phyloP scores from a whole-genome alignment of 92 coral and sea anemone species.

The Porites lobata region DNA sequence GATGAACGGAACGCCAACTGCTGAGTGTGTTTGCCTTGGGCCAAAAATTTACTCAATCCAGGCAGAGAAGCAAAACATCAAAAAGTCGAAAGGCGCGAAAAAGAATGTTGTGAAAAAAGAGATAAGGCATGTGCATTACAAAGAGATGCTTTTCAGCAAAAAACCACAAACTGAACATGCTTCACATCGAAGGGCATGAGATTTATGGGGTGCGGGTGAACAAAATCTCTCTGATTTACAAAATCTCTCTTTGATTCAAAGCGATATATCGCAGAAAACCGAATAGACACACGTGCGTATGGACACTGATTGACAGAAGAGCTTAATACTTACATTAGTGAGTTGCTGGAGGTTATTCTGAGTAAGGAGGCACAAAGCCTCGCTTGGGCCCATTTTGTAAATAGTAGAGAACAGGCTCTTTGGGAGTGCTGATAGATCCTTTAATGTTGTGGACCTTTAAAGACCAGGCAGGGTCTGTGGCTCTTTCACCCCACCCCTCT shows the following conservation, averaged over 20 bases:
- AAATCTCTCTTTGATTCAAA: neutral
- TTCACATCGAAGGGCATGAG: too few species aligned
- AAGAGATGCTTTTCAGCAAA: too few species aligned
- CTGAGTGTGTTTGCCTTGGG: too few species aligned
- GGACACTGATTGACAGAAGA: slow-evolving; percentile 3
- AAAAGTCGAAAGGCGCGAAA: too few species aligned
- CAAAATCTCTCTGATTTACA: too few species aligned
- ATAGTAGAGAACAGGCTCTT: neutral
- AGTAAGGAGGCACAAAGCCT: neutral
- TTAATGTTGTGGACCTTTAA: neutral
- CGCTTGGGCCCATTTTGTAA: neutral
- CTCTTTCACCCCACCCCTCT: neutral
- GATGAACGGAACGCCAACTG: too few species aligned
- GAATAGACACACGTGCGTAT: slow-evolving; percentile 35
- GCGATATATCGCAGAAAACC: slow-evolving; percentile 25
- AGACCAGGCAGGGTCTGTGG: neutral
- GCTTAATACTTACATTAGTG: neutral
- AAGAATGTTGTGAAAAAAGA: too few species aligned
- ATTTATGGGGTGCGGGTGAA: too few species aligned
- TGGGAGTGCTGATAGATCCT: neutral
- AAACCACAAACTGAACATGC: too few species aligned
- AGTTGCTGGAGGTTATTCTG: neutral
- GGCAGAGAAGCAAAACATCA: too few species aligned
- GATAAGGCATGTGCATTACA: too few species aligned
- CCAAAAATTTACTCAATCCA: too few species aligned